Evolutionary conservation across 2,888 invertebrate genomes (phyloP).

Genomic region (Ormyrus pomaceus): DNA sequence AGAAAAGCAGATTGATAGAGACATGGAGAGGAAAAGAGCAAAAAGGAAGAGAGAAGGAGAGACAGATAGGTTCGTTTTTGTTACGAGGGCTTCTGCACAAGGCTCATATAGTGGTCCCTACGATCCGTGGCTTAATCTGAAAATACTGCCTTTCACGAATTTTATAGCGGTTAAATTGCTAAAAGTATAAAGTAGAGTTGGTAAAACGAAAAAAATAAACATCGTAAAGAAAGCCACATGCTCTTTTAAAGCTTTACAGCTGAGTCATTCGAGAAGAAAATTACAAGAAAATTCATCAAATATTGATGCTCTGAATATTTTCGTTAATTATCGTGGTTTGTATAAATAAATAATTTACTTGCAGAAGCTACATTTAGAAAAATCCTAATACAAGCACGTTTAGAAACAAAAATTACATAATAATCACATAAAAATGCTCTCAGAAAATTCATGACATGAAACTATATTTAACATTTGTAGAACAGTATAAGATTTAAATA

Average conservation of each 20-base stretch:
- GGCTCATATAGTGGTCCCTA: conserved; percentile 23
- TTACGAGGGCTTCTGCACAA: not conserved
- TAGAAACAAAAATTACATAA: too few species aligned
- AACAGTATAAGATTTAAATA: too few species aligned
- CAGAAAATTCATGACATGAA: too few species aligned
- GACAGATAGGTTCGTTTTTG: conserved; percentile 1
- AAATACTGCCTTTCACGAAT: conserved; percentile 29
- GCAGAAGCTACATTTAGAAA: too few species aligned
- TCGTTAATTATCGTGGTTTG: too few species aligned
- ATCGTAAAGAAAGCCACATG: not conserved
- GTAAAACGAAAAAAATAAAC: conserved; percentile 8
- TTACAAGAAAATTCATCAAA: not conserved
- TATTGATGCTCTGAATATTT: not conserved
- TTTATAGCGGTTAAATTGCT: conserved; percentile 14
- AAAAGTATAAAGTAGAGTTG: conserved; percentile 3
- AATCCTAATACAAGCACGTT: too few species aligned
- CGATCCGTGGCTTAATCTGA: conserved; percentile 20
- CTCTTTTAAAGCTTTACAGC: not conserved
- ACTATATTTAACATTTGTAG: too few species aligned
- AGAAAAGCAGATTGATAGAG: not conserved
- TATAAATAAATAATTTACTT: too few species aligned
- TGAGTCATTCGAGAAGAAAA: not conserved
- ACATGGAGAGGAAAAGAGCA: not conserved
- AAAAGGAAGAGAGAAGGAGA: conserved; percentile 9
- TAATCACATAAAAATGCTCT: too few species aligned